These are phyloP conservation scores for Himalopsyche kuldschensis DNA, from an alignment of 2,888 invertebrate species.

Conservation along the genomic window DNA sequence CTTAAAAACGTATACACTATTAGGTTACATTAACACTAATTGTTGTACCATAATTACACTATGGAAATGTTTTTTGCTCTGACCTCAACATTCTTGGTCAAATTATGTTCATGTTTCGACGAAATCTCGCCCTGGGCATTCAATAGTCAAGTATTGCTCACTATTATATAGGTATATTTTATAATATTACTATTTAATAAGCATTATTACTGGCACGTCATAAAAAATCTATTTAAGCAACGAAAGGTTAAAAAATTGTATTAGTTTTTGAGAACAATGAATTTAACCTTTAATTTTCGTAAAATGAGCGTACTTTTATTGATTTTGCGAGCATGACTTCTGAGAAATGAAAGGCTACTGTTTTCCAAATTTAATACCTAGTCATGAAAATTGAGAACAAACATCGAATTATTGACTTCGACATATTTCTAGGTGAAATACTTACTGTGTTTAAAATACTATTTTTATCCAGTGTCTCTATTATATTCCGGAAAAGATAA, in stretches of 20 bases:
- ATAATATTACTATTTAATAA: neutral
- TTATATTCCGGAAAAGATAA: too few species aligned
- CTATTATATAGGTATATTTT: neutral
- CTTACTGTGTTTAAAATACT: too few species aligned
- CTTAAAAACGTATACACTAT: neutral
- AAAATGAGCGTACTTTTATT: too few species aligned
- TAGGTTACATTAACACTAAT: neutral
- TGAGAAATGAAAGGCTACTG: too few species aligned
- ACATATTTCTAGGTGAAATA: too few species aligned
- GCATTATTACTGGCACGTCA: neutral
- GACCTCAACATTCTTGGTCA: neutral
- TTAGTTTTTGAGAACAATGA: too few species aligned
- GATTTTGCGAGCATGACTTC: too few species aligned
- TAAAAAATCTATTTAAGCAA: neutral
- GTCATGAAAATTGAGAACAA: too few species aligned
- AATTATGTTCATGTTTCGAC: neutral
- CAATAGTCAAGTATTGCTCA: neutral
- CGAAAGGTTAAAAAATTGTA: neutral
- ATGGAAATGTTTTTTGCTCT: neutral
- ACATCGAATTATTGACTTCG: too few species aligned
- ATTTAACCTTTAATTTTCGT: too few species aligned
- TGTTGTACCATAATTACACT: neutral
- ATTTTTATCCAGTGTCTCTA: too few species aligned
- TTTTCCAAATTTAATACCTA: too few species aligned
- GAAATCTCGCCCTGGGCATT: neutral